A percentile compares a stretch with the other conserved stretches of the same genome.
Conservation (phyloP, 2,888 invertebrate genomes). For the Oeneis ivallda region DNA sequence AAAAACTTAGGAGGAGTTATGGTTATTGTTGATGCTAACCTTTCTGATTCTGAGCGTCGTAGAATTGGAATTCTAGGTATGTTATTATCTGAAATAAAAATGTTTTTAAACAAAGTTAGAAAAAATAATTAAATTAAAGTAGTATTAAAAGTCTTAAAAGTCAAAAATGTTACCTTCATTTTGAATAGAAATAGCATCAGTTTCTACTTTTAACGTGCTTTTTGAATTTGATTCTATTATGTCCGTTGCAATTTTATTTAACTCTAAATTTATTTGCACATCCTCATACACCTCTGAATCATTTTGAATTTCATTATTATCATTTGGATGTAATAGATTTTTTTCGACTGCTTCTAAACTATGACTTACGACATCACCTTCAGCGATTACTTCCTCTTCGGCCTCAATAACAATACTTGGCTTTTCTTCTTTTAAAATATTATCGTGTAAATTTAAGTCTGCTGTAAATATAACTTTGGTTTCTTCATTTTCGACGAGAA, state of each 20-base stretch:
- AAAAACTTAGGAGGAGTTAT: slow-evolving; percentile 84
- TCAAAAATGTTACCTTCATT: slow-evolving; percentile 27
- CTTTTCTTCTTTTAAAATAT: slow-evolving; percentile 47
- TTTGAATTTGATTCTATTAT: background rate
- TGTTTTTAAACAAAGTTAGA: background rate
- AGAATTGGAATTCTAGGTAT: slow-evolving; percentile 69
- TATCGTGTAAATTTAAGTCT: slow-evolving; percentile 70
- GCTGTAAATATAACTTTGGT: slow-evolving; percentile 77
- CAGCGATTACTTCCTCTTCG: slow-evolving; percentile 39
- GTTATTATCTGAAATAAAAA: slow-evolving; percentile 67
- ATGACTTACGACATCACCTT: slow-evolving; percentile 71
- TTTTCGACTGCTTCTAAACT: slow-evolving; percentile 48
- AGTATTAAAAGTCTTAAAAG: background rate
- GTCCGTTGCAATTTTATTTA: slow-evolving; percentile 34
- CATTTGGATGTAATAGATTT: slow-evolving; percentile 1
- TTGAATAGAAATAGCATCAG: slow-evolving; percentile 48
- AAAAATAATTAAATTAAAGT: too few relatives aligned
- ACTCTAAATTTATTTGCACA: slow-evolving; percentile 37
- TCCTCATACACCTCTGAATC: slow-evolving; percentile 48
- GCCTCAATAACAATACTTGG: slow-evolving; percentile 37
- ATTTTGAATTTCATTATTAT: slow-evolving; percentile 51
- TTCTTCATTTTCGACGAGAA: slow-evolving; percentile 85
- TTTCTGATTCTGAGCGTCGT: slow-evolving; percentile 77
- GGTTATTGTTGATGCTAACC: slow-evolving; percentile 61
- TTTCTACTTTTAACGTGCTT: slow-evolving; percentile 32